Evolutionary conservation across 2,113 vertebrate species (phyloP), one percentile per base, ranked within the genome.

Genomic region (Theristicus caerulescens): DNA sequence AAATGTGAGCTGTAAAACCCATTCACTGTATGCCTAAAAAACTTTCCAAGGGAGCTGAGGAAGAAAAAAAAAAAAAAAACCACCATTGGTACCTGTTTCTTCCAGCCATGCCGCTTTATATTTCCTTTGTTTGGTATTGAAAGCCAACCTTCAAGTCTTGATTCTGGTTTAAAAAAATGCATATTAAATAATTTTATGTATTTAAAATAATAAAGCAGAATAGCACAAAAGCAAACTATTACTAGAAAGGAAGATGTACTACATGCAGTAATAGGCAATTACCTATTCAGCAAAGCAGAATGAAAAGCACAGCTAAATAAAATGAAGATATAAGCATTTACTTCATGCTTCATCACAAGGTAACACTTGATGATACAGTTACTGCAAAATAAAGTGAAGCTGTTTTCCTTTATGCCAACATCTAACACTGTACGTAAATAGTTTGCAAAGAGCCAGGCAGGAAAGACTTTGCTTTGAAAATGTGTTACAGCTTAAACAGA

Each of bases 91-190:
- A 99, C 99, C 99, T 99, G 99, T 97, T 99, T 99, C 96, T 99
- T 99, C 99, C 99, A 99, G 91, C 99, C 99, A 44, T 99, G 98
- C 92, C 99, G 98, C 97, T 99, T 99, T 96, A 99, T 99, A 96
- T 99, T 99, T 95, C 98, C 98, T 96, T 99, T 99, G 96, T 99
- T 99, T 91, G 99, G 99, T 97, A 99, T 97, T 38, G 99, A 99
- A 94, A 99, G 98, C 99, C 99, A 99, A 67, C 99, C 99, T 97
- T 99, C 99, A 98, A 99, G 98, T 98, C 99, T 98, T 96, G 99
- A 99, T 95, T 99, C 99, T 99, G 97, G 67, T 59, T 73, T 20
- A 46, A 74, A 94, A 85, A 78, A 85, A 78, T 94, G 44, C 19
- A 90, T 27, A 85, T 70, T 74, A 88, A 91, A 85, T 55, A 93